Conservation (phyloP, 2,797 vertebrate species). For the Melanogrammus aeglefinus region DNA sequence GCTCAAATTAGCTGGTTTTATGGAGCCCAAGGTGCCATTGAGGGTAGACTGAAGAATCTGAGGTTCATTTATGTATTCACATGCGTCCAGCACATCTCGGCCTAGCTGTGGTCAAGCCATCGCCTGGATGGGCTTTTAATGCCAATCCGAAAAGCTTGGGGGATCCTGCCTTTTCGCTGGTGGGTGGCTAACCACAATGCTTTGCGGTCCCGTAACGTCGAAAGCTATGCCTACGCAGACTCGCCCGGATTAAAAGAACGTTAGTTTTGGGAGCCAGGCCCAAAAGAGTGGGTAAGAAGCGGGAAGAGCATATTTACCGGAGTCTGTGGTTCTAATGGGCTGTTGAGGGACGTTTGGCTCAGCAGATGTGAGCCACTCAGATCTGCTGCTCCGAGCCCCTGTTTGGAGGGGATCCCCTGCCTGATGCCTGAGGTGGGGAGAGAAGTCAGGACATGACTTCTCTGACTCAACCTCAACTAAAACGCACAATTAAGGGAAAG, state of each 20-base stretch:
- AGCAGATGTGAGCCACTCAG: constrained; percentile 26
- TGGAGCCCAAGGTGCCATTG: constrained; percentile 26
- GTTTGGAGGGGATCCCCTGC: constrained; percentile 18
- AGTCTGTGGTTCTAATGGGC: constrained; percentile 33
- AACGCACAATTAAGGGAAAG: constrained; percentile 15
- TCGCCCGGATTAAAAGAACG: constrained; percentile 45
- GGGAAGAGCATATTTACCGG: constrained; percentile 45
- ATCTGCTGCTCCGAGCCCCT: background rate
- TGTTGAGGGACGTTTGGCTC: constrained; percentile 14
- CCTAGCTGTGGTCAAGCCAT: constrained; percentile 22
- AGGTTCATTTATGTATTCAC: constrained; percentile 23
- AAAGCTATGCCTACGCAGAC: constrained; percentile 40
- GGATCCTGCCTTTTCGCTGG: constrained; percentile 28
- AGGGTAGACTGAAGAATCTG: constrained; percentile 39
- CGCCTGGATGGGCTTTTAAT: constrained; percentile 23
- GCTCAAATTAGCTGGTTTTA: constrained; percentile 44
- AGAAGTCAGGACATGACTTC: constrained; percentile 19
- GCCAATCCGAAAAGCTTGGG: constrained; percentile 16
- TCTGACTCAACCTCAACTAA: constrained; percentile 23
- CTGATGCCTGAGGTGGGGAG: constrained; percentile 25
- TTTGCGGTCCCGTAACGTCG: constrained; percentile 46
- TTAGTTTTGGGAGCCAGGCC: constrained; percentile 39
- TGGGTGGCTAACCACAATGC: constrained; percentile 50
- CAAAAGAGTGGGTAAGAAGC: constrained; percentile 29
- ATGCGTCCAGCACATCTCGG: background rate